Conservation (phyloP, 2,113 vertebrate genomes). For the Neotoma lepida region DNA sequence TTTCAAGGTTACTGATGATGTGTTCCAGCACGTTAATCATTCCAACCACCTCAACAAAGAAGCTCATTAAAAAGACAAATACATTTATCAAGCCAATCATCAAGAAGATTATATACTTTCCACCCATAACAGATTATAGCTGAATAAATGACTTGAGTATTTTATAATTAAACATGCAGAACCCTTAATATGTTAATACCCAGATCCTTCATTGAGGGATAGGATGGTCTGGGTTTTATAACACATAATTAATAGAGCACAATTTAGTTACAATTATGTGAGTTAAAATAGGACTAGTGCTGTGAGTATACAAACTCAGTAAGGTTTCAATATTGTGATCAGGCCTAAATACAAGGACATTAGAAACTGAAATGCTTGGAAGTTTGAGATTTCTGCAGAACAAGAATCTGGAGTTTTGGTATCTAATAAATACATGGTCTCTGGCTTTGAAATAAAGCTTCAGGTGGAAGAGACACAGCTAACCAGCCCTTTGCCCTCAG, state of each 20-base stretch:
- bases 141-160: slow-evolving; percentile 73
- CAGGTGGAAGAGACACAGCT: not conserved
- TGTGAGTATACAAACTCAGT: slow-evolving; percentile 37
- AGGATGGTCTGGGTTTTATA: not conserved
- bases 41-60: slow-evolving; percentile 79
- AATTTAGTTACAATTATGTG: slow-evolving; percentile 37
- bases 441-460: slow-evolving; percentile 34
- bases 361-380: slow-evolving; percentile 3
- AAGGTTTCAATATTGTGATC: slow-evolving; percentile 2
- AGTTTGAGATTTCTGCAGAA: not conserved
- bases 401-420: not conserved
- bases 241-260: slow-evolving; percentile 38
- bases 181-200: slow-evolving; percentile 60
- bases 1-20: slow-evolving; percentile 84
- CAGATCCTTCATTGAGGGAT: slow-evolving; percentile 50
- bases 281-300: slow-evolving; percentile 43
- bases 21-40: slow-evolving; percentile 74
- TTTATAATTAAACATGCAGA: slow-evolving; percentile 76
- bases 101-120: slow-evolving; percentile 79
- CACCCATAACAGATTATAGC: slow-evolving; percentile 72
- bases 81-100: slow-evolving; percentile 82
- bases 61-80: slow-evolving; percentile 84
- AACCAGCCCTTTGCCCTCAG: slow-evolving; percentile 23
- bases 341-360: not conserved
- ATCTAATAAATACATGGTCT: not conserved